phyloP scores from a whole-genome alignment of 2,797 vertebrate species.

The Dermochelys coriacea region DNA sequence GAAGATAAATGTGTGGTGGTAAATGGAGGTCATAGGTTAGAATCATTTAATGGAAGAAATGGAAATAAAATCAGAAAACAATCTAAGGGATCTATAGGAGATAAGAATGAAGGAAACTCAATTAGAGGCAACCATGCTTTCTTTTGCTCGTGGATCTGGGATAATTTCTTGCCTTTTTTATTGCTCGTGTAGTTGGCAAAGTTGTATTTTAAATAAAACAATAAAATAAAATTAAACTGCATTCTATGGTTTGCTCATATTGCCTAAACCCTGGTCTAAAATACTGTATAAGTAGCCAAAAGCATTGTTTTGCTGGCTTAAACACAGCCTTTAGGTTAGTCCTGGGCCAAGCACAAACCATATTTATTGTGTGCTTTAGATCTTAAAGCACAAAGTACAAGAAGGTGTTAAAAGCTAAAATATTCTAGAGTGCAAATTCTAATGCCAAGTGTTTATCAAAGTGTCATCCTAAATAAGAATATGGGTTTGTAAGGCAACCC shows the following conservation, averaged over 20 bases:
- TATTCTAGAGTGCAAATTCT: slow-evolving; percentile 31
- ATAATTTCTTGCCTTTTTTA: slow-evolving; percentile 61
- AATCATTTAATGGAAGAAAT: slow-evolving; percentile 78
- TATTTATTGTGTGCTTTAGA: slow-evolving; percentile 1
- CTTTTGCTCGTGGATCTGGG: slow-evolving; percentile 18
- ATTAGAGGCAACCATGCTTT: slow-evolving; percentile 62
- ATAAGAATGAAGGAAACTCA: slow-evolving; percentile 72
- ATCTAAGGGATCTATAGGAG: slow-evolving; percentile 69
- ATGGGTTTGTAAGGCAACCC: slow-evolving; percentile 14
- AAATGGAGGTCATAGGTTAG: slow-evolving; percentile 72
- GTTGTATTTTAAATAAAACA: slow-evolving; percentile 51
- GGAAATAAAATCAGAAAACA: slow-evolving; percentile 80
- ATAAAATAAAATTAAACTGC: slow-evolving; percentile 14
- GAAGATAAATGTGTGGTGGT: slow-evolving; percentile 69
- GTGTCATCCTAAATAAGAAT: background rate
- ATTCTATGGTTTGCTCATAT: background rate
- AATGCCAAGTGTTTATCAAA: slow-evolving; percentile 33
- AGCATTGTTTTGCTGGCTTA: background rate
- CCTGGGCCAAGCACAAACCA: background rate
- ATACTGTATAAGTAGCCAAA: slow-evolving; percentile 17
- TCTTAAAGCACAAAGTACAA: slow-evolving; percentile 11
- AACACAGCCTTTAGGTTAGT: background rate
- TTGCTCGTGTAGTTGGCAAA: background rate
- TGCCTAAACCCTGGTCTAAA: slow-evolving; percentile 18
- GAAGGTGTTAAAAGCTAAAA: slow-evolving; percentile 21